Evolutionary conservation across 2,888 invertebrate species (phyloP).

Genomic region (Drosophila heteroneura): DNA sequence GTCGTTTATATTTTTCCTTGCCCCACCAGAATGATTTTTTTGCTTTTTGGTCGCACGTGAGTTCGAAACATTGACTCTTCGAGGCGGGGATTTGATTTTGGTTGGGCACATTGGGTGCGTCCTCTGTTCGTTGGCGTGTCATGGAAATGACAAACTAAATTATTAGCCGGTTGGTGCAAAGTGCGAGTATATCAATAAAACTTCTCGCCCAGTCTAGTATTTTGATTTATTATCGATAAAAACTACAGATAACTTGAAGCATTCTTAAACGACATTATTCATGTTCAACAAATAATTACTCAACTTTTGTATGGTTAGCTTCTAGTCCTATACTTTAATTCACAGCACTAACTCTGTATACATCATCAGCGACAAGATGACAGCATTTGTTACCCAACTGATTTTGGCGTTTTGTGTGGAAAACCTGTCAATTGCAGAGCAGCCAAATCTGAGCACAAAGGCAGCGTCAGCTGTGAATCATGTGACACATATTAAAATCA

Average conservation of each 20-base stretch:
- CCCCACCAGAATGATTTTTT: conserved; percentile 37
- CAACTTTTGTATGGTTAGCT: not conserved
- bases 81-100: conserved; percentile 1
- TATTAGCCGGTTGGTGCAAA: conserved; percentile 12
- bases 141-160: conserved; percentile 51
- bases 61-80: conserved; percentile 30
- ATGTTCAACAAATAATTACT: not conserved
- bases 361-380: not conserved
- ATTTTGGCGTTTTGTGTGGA: conserved; percentile 17
- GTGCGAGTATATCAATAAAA: conserved; percentile 14
- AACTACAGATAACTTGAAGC: not conserved
- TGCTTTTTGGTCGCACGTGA: conserved; percentile 45
- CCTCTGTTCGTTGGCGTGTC: conserved; percentile 30
- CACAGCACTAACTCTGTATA: not conserved
- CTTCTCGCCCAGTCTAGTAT: conserved; percentile 1
- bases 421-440: conserved; percentile 19
- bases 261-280: not conserved
- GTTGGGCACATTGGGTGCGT: conserved; percentile 27
- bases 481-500: conserved; percentile 51
- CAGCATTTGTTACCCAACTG: conserved; percentile 7
- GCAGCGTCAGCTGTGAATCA: conserved; percentile 46
- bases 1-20: conserved; percentile 53
- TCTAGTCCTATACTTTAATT: not conserved
- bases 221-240: not conserved
- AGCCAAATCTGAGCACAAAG: conserved; percentile 9